Evolutionary conservation across 2,113 vertebrate genomes (phyloP), one percentile per base, ranked within the genome.

Genomic region (Fregetta grallaria): DNA sequence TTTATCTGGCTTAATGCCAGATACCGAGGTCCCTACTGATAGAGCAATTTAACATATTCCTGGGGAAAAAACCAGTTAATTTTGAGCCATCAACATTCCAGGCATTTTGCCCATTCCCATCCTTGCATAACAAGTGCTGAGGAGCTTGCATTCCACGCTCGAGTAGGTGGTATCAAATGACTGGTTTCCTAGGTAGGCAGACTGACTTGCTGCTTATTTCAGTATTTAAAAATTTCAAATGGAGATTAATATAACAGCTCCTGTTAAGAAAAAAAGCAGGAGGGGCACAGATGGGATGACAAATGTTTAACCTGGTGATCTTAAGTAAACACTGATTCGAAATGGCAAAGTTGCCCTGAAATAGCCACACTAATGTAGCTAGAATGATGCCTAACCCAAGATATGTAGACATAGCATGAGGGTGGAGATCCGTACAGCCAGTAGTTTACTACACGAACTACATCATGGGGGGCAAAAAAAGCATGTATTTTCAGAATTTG

Each of bases 101-200:
- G 93, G 91, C 95, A 95, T 90, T 93, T 93, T 96, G 96, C 96
- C 89, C 49, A 52, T 84, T 91, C 89, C 87, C 88, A 94, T 89
- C 55, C 83, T 91, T 93, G 65, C 65, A 88, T 94, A 94, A 95
- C 83, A 92, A 83, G 79, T 61, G n/a, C 61, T 44, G 91, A 88
- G 36, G 16, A 94, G 86, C 59, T 76, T 79, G 84, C 94, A 90
- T 86, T 96, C 92, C 94, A 88, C 3, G 3, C 71, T 96, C 27
- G 4, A 86, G 82, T 94, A 95, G 74, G 30, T 62, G 26, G 83
- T 89, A 92, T 88, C 82, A 94, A 94, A 86, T 94, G 85, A 90
- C 88, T 90, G 47, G 71, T 88, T 83, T 32, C 21, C 86, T 89
- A 93, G 97, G 93, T 91, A 94, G 71, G 80, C 68, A 88, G 44